Conservation (phyloP, 2,113 vertebrate species). For the Pithys albifrons region DNA sequence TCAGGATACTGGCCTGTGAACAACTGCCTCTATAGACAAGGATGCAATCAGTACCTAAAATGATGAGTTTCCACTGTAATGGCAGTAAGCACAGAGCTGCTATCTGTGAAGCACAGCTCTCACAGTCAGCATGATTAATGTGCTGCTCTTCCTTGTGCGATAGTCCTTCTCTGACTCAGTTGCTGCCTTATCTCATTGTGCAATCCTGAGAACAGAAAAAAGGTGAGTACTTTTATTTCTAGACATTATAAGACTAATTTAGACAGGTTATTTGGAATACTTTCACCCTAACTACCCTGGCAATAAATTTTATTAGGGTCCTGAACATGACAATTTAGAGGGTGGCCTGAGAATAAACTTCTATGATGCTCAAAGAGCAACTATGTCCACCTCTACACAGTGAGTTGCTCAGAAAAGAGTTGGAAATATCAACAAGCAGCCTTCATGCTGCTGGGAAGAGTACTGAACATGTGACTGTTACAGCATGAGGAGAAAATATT, state of each 20-base stretch:
- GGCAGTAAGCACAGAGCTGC: neutral
- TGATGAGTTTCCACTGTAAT: neutral
- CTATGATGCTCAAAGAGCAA: neutral
- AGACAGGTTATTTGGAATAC: neutral
- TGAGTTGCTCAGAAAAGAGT: neutral
- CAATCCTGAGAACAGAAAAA: neutral
- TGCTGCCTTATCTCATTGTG: neutral
- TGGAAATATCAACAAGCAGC: neutral
- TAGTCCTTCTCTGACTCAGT: neutral
- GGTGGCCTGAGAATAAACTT: neutral
- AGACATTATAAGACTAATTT: neutral
- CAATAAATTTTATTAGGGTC: neutral
- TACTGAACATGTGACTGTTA: neutral
- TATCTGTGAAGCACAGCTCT: neutral
- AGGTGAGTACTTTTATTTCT: neutral
- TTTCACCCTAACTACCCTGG: neutral
- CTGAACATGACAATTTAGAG: neutral
- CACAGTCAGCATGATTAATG: slow-evolving; percentile 30
- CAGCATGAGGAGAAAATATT: neutral
- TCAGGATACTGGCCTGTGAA: neutral
- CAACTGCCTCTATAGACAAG: neutral
- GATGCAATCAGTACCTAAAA: neutral
- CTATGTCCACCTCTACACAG: neutral
- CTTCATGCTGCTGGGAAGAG: neutral
- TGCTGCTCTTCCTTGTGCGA: neutral